Base-by-base conservation (phyloP, 2,888 invertebrate species). In the Teleogryllus oceanicus region DNA sequence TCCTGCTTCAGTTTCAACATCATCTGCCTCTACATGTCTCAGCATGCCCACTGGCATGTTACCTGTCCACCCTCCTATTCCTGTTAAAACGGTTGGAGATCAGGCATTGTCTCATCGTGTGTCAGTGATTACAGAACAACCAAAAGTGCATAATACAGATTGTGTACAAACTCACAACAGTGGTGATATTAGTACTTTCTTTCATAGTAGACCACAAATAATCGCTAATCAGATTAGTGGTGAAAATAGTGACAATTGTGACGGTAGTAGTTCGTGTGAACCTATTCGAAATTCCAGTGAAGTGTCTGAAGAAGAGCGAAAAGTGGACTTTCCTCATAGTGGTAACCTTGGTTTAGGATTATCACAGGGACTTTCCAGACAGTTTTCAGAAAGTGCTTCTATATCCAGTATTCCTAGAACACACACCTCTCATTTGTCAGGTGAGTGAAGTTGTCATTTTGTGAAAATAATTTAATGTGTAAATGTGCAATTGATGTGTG, bases 121-220 rank as follows among this genome's bases (percentile, higher is more conserved):
- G 75, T 85, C 86, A 75, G 86, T 86, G 76, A 86, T 86, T 50
- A 85, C 87, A n/a, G 87, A 86, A 81, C 85, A 85, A 20, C 78
- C 79, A 5, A 80, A 77, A 76, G 51, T 75, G 20, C 78, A 78
- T 74, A 50, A 24, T 37, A 51, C 77, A 24, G 81, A 80, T 49
- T 81, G 79, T 80, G 74, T 51, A 78, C 78, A 78, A 80, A 79
- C 77, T 79, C 80, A 79, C 75, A 82, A 79, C 80, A 80, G 82
- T 76, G 80, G 80, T 79, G 81, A 82, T 76, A 51, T 80, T 49
- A 78, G 78, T 79, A 76, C 78, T 62, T 80, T 79, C 78, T 81
- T 77, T 79, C 81, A 82, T 80, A 82, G 80, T 77, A 80, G 79
- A 79, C 82, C 79, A 74, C 80, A 79, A 76, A 80, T 78, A 78